Base-by-base conservation (phyloP, 2,797 vertebrate genomes). In the Yasuhikotakia modesta region DNA sequence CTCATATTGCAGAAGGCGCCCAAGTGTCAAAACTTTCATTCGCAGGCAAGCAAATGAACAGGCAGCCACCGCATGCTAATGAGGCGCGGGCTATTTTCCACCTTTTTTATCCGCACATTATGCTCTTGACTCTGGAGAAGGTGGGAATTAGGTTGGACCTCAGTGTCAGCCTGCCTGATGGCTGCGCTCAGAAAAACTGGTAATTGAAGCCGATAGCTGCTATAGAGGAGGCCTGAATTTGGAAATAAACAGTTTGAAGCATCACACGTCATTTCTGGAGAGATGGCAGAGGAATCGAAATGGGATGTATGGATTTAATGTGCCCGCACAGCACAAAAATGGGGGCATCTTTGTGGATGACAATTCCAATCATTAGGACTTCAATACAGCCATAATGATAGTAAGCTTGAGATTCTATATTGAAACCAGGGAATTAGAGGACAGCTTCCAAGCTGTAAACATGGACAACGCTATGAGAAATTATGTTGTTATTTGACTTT, bases 221-320 rank as follows among this genome's bases (percentile, higher is more conserved):
- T 93, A 95, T 94, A 93, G 96, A 98, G 96, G 95, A 99, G 97
- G 97, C 96, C 97, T 96, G 97, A 99, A 99, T 99, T 98, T 98
- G 97, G 97, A 99, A 99, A 99, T 99, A 98, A 99, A 99, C 97
- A 98, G 96, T 99, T 99, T 99, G 96, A 99, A 99, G 97, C 97
- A 99, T 97, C 95, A 95, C 95, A 95, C 97, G 96, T 98, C 97
- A 98, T 99, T 98, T 97, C 96, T 97, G 96, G 96, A 98, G 97
- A 98, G 96, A 98, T 96, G 96, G 96, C 97, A 95, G 96, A 94
- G 94, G 96, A 97, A 98, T 99, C 95, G 97, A 98, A 99, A 99
- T 99, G 95, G 98, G 96, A 94, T 96, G 94, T 95, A 94, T 96
- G 94, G 94, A 96, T 96, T 95, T 97, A 98, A 99, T 99, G 95